phyloP scores from a whole-genome alignment of 2,888 invertebrate species.

The Euplexia lucipara region DNA sequence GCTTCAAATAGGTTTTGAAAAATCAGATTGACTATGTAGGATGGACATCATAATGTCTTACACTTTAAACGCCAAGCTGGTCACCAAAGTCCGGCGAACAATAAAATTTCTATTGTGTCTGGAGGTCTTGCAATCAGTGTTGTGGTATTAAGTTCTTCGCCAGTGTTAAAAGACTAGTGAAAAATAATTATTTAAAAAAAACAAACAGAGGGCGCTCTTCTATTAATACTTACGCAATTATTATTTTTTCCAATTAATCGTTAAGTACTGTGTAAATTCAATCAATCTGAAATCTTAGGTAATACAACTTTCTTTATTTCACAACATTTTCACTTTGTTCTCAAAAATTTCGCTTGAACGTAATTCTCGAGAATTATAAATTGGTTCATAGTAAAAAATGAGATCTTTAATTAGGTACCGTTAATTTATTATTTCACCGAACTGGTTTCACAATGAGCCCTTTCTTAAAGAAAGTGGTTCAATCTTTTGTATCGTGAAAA shows the following conservation, averaged over 20 bases:
- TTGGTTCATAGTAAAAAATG: conserved; percentile 66
- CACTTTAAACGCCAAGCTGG: too few relatives aligned
- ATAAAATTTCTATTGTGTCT: too few relatives aligned
- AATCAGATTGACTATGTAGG: too few relatives aligned
- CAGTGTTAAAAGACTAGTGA: too few relatives aligned
- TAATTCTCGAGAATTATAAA: conserved; percentile 61
- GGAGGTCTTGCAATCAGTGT: too few relatives aligned
- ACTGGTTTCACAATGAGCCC: conserved; percentile 72
- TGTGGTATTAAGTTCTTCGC: too few relatives aligned
- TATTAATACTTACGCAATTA: conserved; percentile 1
- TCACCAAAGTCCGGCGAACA: too few relatives aligned
- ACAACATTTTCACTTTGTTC: conserved; percentile 8
- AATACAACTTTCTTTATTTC: neutral
- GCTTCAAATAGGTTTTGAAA: too few relatives aligned
- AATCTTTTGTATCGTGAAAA: conserved; percentile 72
- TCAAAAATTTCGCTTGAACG: conserved; percentile 38
- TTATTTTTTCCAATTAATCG: conserved; percentile 8
- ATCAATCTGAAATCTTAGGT: neutral
- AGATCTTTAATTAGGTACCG: conserved; percentile 72
- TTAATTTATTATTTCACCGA: conserved; percentile 72
- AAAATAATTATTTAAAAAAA: neutral
- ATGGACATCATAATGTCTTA: too few relatives aligned
- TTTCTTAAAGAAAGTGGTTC: conserved; percentile 73
- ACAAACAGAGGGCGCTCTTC: neutral
- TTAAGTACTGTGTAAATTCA: neutral